Evolutionary conservation across 2,888 invertebrate genomes (phyloP).

Genomic region (Diogma glabrata): DNA sequence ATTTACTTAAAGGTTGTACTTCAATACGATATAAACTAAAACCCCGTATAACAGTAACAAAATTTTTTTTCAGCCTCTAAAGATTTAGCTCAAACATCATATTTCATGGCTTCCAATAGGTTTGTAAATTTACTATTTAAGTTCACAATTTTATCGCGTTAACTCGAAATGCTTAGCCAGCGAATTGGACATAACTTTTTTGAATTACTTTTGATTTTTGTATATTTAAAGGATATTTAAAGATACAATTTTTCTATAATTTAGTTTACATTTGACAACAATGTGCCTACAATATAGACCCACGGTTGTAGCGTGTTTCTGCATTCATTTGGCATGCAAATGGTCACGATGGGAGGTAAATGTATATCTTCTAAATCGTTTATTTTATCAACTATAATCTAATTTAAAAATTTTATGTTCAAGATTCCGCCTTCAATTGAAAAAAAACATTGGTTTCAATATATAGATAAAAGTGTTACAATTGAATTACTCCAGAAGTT

Average conservation of each 20-base stretch:
- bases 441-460: slow-evolving; percentile 89
- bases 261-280: slow-evolving; percentile 89
- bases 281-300: slow-evolving; percentile 97
- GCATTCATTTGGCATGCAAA: slow-evolving; percentile 93
- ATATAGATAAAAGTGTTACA: slow-evolving; percentile 85
- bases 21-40: no score
- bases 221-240: no score
- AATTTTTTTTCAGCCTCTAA: slow-evolving; percentile 77
- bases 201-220: no score
- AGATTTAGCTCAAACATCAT: slow-evolving; percentile 94
- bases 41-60: no score
- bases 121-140: slow-evolving; percentile 37
- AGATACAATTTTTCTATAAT: no score
- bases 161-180: no score
- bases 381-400: slow-evolving; percentile 9
- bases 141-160: no score
- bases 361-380: slow-evolving; percentile 2
- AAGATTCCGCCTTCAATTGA: slow-evolving; percentile 93
- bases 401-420: slow-evolving; percentile 18
- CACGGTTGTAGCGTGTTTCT: slow-evolving; percentile 94
- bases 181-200: no score
- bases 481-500: slow-evolving; percentile 70
- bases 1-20: slow-evolving; percentile 93
- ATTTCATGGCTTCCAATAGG: slow-evolving; percentile 98
- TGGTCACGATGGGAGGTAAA: slow-evolving; percentile 95